phyloP scores from a whole-genome alignment of 2,113 vertebrate genomes.

The Planiliza haematocheilus region DNA sequence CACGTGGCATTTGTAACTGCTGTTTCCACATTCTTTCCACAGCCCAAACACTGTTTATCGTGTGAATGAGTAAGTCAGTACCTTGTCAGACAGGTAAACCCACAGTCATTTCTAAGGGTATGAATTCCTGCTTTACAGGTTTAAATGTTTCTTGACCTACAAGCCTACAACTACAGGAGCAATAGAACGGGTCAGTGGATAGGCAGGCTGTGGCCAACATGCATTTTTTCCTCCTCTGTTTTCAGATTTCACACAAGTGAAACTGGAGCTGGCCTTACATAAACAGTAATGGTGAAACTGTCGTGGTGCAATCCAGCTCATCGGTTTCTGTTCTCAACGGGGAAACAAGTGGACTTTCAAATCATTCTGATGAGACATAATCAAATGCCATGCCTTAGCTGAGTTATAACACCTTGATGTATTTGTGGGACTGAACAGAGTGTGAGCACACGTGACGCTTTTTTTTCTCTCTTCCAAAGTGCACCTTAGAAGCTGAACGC shows the following conservation, averaged over 20 bases:
- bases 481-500: conserved; percentile 60
- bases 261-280: conserved; percentile 12
- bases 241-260: conserved; percentile 7
- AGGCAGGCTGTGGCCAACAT: background rate
- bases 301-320: conserved; percentile 3
- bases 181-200: background rate
- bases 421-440: conserved; percentile 1
- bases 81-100: conserved; percentile 69
- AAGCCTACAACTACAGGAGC: conserved; percentile 35
- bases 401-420: conserved; percentile 1
- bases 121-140: conserved; percentile 70
- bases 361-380: background rate
- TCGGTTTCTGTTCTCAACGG: background rate
- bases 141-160: conserved; percentile 60
- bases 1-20: conserved; percentile 1
- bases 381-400: background rate
- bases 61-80: conserved; percentile 10
- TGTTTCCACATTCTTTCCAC: conserved; percentile 31
- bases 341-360: conserved; percentile 3
- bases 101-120: conserved; percentile 28
- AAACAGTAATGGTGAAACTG: conserved; percentile 6
- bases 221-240: background rate
- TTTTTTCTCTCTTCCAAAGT: conserved; percentile 3
- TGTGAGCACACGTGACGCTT: conserved; percentile 21
- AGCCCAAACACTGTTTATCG: background rate